Conservation (phyloP, 1,140 invertebrate genomes). For the Panagrolaimus sp. region DNA sequence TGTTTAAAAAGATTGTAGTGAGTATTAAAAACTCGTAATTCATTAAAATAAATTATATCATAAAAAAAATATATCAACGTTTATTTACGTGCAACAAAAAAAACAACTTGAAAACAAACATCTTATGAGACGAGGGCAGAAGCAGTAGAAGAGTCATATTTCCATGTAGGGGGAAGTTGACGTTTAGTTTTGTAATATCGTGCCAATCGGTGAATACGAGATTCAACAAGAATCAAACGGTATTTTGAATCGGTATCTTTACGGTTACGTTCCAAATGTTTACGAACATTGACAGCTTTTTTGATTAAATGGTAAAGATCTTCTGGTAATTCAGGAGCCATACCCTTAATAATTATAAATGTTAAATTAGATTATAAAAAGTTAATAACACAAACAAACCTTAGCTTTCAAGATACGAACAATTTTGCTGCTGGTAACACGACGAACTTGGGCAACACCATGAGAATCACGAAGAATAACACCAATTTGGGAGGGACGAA, state of each 20-base stretch:
- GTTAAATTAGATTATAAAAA: neutral
- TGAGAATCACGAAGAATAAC: conserved; percentile 97
- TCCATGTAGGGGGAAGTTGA: conserved; percentile 92
- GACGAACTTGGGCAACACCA: conserved; percentile 94
- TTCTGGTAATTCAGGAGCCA: conserved; percentile 91
- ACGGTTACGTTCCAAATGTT: conserved; percentile 92
- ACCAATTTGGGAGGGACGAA: conserved; percentile 99
- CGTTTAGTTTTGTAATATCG: conserved; percentile 96
- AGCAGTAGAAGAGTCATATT: conserved; percentile 94
- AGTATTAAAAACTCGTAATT: conserved; percentile 12
- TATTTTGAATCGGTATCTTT: conserved; percentile 93
- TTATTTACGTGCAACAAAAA: conserved; percentile 7
- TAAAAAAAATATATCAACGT: conserved; percentile 15
- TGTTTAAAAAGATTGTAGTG: neutral
- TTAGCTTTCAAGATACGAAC: conserved; percentile 83
- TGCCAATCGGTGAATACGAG: conserved; percentile 90
- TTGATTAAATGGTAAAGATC: conserved; percentile 98
- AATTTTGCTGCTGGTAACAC: conserved; percentile 96
- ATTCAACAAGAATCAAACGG: conserved; percentile 95
- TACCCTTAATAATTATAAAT: conserved; percentile 70
- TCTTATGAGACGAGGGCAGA: conserved; percentile 91
- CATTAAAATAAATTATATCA: neutral
- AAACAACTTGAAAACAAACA: conserved; percentile 14
- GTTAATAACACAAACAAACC: conserved; percentile 29
- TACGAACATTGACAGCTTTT: conserved; percentile 95